Evolutionary conservation across 2,888 invertebrate genomes (phyloP), one percentile per base, ranked within the genome.

Genomic region (Ceramica pisi): DNA sequence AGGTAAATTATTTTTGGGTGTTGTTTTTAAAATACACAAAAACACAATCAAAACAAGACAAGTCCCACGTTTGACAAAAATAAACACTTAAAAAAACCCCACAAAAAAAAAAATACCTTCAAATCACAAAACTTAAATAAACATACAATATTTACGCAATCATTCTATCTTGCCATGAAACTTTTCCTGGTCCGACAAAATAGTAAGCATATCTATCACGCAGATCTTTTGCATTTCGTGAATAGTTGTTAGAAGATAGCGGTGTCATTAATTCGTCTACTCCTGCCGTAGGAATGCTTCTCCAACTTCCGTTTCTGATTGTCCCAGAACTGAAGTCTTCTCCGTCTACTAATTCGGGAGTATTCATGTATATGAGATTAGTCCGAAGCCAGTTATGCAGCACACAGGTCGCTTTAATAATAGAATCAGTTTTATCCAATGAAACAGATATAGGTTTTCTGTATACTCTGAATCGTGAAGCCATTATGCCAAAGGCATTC

Each of bases 131-230:
- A 67, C 67, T 71, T 73, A 73, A 74, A 75, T 75, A 78, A 78
- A 79, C 73, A 70, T 82, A 80, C 80, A 82, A 80, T 68, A 75
- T 80, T 83, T 78, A 82, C 73, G 67, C 74, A 80, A 83, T 83
- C 82, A 83, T 84, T 78, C 80, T 84, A 75, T 80, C 81, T 83
- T 84, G 80, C 84, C 81, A 84, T 82, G 78, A 66, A 82, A 84
- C 80, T 83, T 78, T 83, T 81, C 82, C 78, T 26, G 76, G 74
- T 80, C 74, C 80, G 64, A 76, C 80, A 80, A 78, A 80, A 82
- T 82, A 78, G 80, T 62, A 50, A 62, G 62, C 81, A 77, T 66
- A 79, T 81, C 72, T 79, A 73, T 82, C 76, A 71, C 77, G 76
- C 75, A 81, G 77, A 77, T 79, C 77, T 81, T 78, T 78, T 68